Base-by-base conservation (phyloP, 2,797 vertebrate species). In the Pachyuromys duprasi region DNA sequence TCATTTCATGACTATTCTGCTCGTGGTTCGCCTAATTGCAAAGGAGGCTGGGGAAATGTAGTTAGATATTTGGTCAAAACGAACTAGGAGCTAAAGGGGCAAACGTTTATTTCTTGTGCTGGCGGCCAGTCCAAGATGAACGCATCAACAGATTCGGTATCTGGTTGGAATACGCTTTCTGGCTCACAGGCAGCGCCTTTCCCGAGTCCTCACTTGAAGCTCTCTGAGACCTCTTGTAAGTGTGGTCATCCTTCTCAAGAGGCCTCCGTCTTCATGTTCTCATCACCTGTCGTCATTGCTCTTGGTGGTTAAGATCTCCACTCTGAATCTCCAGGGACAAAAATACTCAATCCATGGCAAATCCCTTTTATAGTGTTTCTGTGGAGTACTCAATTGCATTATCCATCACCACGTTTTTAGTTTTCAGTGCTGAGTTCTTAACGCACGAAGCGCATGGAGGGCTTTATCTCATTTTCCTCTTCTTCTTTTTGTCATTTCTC, bases 401-500 rank as follows among this genome's bases (percentile, higher is more conserved):
- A 81, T 70, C 60, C 4, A 15, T 49, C 31, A 86, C 20, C 45
- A 14, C 74, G 28, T 88, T 72, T 78, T 67, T 84, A 63, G 69
- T 28, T 70, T 86, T 72, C n/a, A 57, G 91, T 95, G 60, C n/a
- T 63, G 45, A 67, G 24, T 45, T 70, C 45, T 95, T 33, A 74
- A 2, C 20, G 17, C 1, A 0, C 60, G 62, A 92, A 90, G 22
- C 42, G 7, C 9, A 22, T 26, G 5, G 72, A 17, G 12, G 60
- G 9, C 26, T 93, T 88, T 89, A n/a, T 72, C 76, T 91, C 6
- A 28, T 79, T 75, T 84, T 82, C 90, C 65, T 94, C 24, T 95
- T 42, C 75, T 78, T 67, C 14, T 75, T 92, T 95, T 97, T 98
- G 91, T 96, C 65, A 74, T 98, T 86, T 97, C 76, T 89, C 93